phyloP scores from a whole-genome alignment of 1,140 invertebrate genomes.

The Papilio xuthus region DNA sequence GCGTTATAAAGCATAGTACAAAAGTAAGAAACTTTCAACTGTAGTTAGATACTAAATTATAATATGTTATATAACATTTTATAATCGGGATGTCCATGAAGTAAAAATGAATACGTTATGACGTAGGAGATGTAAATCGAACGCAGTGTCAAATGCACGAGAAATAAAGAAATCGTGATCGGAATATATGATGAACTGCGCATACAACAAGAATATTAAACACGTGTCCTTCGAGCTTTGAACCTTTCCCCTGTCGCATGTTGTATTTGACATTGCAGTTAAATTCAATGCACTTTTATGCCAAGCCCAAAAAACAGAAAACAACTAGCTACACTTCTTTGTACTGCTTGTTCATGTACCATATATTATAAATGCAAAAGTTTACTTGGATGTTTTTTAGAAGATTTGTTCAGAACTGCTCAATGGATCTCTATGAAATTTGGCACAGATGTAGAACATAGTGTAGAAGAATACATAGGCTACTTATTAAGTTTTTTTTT shows the following conservation, averaged over 20 bases:
- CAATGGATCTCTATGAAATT: too few species aligned
- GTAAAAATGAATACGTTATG: background rate
- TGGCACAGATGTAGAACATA: too few species aligned
- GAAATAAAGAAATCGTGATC: slow-evolving; percentile 26
- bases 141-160: slow-evolving; percentile 31
- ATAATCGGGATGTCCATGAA: background rate
- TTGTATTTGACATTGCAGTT: background rate
- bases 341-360: too few species aligned
- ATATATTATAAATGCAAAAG: too few species aligned
- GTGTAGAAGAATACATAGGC: too few species aligned
- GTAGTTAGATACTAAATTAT: too few species aligned
- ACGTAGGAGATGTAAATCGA: slow-evolving; percentile 14
- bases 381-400: too few species aligned
- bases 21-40: too few species aligned
- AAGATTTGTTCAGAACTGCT: too few species aligned
- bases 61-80: background rate
- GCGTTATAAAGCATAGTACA: too few species aligned
- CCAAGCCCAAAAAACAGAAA: background rate
- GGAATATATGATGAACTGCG: background rate
- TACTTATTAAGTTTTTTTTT: too few species aligned
- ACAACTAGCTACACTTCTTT: too few species aligned
- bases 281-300: background rate
- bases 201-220: slow-evolving; percentile 28
- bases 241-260: background rate
- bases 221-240: slow-evolving; percentile 8